Percentiles rank a stretch among this genome's conserved stretches.
These are phyloP conservation scores for Myiopsitta monachus DNA, from an alignment of 2,113 vertebrate genomes.

Conservation along the genomic window DNA sequence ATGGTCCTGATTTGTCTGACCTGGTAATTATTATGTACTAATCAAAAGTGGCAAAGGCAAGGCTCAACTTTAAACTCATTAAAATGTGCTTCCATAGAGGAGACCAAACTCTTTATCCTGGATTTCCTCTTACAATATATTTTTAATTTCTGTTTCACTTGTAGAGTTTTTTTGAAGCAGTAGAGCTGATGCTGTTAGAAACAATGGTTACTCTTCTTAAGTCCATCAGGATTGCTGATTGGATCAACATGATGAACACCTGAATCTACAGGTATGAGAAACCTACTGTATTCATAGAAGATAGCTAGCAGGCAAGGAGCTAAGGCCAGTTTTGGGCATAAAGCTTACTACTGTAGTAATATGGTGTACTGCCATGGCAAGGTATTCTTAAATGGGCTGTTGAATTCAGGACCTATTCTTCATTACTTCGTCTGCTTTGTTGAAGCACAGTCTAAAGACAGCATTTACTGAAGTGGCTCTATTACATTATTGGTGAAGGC, in stretches of 20 bases:
- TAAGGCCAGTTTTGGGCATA: neutral
- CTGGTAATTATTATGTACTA: neutral
- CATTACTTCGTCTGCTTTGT: neutral
- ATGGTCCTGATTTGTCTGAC: neutral
- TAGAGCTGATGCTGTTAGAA: neutral
- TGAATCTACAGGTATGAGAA: neutral
- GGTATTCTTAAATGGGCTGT: neutral
- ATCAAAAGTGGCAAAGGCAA: neutral
- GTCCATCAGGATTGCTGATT: neutral
- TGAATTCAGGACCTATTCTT: neutral
- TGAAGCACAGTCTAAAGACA: neutral
- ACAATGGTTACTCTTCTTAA: neutral
- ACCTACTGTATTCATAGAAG: neutral
- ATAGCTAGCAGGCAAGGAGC: neutral
- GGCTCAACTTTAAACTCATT: neutral
- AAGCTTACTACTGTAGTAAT: neutral
- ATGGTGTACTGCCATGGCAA: rapidly evolving
- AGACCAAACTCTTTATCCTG: neutral
- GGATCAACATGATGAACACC: neutral
- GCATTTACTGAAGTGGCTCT: neutral
- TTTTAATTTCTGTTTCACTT: neutral
- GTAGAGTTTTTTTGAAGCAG: neutral
- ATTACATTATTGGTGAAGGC: neutral
- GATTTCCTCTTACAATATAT: neutral
- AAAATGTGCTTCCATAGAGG: neutral